Evolutionary conservation across 2,797 vertebrate species (phyloP), one percentile per base, ranked within the genome.

Genomic region (Micropoecilia bifurca): DNA sequence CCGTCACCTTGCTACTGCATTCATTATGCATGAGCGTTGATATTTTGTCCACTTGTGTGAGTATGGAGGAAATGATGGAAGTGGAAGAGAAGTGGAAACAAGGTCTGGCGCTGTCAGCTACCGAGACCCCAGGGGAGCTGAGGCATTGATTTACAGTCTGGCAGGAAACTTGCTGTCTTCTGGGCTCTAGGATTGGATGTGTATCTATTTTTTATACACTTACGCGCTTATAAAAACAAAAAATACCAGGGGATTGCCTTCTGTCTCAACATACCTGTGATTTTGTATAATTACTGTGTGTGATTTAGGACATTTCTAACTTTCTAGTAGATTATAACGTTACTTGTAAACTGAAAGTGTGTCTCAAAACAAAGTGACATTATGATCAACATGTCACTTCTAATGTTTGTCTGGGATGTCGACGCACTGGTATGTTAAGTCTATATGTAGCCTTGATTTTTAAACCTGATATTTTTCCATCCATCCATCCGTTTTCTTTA

Each of bases 21-120:
- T 84, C 82, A 86, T 87, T 82, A 91, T 90, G 83, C 83, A 78
- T 80, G 55, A 80, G 84, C 86, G 78, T 90, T 86, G 84, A 73
- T 78, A 80, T 85, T 91, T 83, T 72, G 72, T 80, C 82, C 66
- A 77, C 77, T 86, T 81, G 59, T 82, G 55, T 82, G 76, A 73
- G 50, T 47, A 30, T 39, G 22, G 28, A 79, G 36, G 39, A 48
- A 73, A 63, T 71, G 16, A 71, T 71, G 41, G 68, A 71, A 46
- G 68, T 71, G 76, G 73, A 12, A 57, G 75, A 83, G 80, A 63
- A 79, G 82, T 81, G 84, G 87, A 92, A 80, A 83, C 80, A 22
- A 85, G 86, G 87, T 92, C 84, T 92, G 82, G 82, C 80, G 83
- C 85, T 88, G 85, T 90, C 92, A 90, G 80, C 84, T 79, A 68